These are phyloP conservation scores for Syrrhaptes paradoxus DNA, from an alignment of 2,113 vertebrate genomes.

Conservation along the genomic window DNA sequence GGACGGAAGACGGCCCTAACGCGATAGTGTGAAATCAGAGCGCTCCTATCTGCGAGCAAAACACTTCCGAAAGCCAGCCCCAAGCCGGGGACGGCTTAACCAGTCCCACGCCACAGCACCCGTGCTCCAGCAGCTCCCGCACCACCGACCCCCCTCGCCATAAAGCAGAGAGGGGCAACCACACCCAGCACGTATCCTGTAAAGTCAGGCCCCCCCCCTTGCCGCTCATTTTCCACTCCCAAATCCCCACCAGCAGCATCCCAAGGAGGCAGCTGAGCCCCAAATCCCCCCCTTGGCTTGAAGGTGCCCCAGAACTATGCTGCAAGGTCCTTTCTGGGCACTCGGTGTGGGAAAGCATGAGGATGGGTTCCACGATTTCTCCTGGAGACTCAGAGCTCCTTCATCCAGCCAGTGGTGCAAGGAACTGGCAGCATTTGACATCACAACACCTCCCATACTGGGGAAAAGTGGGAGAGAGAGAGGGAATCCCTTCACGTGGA, in stretches of 20 bases:
- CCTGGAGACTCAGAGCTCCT: not conserved
- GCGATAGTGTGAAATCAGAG: constrained; percentile 69
- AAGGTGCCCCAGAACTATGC: not conserved
- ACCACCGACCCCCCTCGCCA: fast-evolving
- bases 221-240: not conserved
- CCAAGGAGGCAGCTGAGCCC: not conserved
- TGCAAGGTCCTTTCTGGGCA: not conserved
- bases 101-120: fast-evolving
- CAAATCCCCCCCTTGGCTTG: not conserved
- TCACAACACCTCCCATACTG: not conserved
- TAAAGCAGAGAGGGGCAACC: not conserved
- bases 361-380: not conserved
- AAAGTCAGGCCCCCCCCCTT: not conserved
- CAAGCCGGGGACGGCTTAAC: not conserved
- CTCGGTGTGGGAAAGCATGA: fast-evolving
- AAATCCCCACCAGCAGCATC: not conserved
- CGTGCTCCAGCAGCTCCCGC: fast-evolving
- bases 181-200: not conserved
- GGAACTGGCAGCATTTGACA: not conserved
- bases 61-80: constrained; percentile 38
- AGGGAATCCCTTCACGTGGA: not conserved
- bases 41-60: constrained; percentile 65
- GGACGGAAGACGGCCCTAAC: constrained; percentile 61
- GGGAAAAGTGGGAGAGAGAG: not conserved
- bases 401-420: not conserved